Conservation (phyloP, 2,888 invertebrate species). For the Branchellion lobata region DNA sequence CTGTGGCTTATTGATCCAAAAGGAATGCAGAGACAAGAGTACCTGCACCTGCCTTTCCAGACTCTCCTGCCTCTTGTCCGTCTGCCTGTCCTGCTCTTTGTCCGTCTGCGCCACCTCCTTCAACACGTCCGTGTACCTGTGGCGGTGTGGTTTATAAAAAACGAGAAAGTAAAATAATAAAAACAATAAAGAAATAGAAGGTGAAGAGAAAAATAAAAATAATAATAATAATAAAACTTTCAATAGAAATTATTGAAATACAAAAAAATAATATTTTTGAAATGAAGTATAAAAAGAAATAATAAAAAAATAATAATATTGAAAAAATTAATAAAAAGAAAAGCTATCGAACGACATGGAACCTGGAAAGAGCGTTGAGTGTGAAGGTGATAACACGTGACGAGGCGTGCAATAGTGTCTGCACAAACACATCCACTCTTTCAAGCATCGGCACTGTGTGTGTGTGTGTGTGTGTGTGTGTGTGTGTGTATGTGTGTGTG, state of each 20-base stretch:
- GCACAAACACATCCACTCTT: conserved; percentile 7
- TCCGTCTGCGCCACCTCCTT: background rate
- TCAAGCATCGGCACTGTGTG: background rate
- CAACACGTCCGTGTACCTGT: conserved; percentile 6
- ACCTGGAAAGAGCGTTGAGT: background rate
- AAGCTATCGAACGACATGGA: too few species aligned
- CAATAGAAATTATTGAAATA: too few species aligned
- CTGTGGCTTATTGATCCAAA: conserved; percentile 16
- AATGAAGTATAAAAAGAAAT: background rate
- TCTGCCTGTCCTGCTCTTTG: background rate
- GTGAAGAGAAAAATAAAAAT: too few species aligned
- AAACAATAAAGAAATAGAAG: too few species aligned
- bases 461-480: too few species aligned
- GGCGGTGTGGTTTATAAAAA: too few species aligned
- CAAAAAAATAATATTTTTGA: too few species aligned
- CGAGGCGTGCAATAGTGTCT: background rate
- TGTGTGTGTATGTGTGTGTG: too few species aligned
- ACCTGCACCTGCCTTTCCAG: conserved; percentile 1
- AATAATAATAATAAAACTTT: too few species aligned
- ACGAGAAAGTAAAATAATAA: too few species aligned
- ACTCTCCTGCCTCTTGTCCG: background rate
- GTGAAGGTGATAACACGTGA: background rate
- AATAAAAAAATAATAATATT: background rate
- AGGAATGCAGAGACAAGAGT: background rate
- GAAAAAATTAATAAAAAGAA: background rate